Percentiles rank a stretch among this genome's conserved stretches.
Conservation (phyloP, 2,797 vertebrate species). For the Taeniopygia guttata region DNA sequence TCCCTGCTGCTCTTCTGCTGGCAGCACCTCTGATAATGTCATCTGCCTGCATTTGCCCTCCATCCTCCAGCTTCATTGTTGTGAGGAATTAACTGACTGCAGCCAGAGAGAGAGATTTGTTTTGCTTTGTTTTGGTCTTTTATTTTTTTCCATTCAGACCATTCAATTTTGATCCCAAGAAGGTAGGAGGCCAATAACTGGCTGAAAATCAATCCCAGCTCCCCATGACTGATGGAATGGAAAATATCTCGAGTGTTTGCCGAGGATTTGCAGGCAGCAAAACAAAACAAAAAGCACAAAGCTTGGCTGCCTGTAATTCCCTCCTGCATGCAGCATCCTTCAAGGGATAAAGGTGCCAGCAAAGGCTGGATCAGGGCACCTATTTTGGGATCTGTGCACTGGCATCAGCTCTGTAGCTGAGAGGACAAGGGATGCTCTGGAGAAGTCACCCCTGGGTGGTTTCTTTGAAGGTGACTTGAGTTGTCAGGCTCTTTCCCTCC, state of each 20-base stretch:
- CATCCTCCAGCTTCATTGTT: neutral
- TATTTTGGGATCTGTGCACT: neutral
- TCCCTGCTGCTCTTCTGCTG: neutral
- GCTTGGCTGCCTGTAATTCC: conserved; percentile 23
- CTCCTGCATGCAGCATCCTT: conserved; percentile 16
- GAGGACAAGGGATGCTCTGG: neutral
- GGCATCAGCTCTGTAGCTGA: neutral
- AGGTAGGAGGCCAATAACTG: conserved; percentile 61
- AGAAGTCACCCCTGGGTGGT: neutral
- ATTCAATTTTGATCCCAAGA: conserved; percentile 53
- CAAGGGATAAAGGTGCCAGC: neutral
- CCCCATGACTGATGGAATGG: conserved; percentile 3
- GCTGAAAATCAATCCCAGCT: conserved; percentile 34
- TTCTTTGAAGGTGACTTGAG: neutral
- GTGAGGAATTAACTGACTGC: conserved; percentile 40
- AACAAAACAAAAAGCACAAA: neutral
- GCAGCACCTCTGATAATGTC: neutral
- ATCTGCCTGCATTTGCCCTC: conserved; percentile 14
- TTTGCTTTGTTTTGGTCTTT: conserved; percentile 38
- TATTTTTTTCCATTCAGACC: neutral
- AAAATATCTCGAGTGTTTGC: neutral
- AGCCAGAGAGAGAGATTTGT: conserved; percentile 8
- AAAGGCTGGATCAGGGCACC: neutral
- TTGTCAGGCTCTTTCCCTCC: neutral
- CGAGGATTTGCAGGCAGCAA: neutral